Conservation (phyloP, 1,140 invertebrate species). For the Mycetomoellerius zeteki region DNA sequence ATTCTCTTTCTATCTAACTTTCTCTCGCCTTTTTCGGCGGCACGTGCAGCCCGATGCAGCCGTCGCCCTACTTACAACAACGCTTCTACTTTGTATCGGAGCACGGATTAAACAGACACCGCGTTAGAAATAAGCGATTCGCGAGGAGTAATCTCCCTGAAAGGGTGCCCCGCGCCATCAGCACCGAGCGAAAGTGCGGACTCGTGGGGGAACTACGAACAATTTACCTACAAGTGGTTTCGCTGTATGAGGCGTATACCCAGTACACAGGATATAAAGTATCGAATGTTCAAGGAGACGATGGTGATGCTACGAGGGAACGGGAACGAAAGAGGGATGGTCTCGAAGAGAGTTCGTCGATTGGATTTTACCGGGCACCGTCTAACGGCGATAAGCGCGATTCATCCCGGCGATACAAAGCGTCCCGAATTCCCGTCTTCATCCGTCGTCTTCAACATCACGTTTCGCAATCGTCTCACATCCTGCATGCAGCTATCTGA, state of each 20-base stretch:
- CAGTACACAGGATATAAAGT: slow-evolving; percentile 38
- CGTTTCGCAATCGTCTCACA: background rate
- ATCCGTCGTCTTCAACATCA: background rate
- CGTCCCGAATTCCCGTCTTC: slow-evolving; percentile 5
- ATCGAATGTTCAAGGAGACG: slow-evolving; percentile 40
- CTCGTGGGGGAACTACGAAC: slow-evolving; percentile 44
- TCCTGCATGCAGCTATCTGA: background rate
- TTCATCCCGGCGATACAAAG: background rate
- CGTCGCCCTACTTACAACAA: slow-evolving; percentile 63
- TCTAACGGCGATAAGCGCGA: slow-evolving; percentile 32
- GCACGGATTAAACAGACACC: slow-evolving; percentile 61
- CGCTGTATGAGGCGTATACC: slow-evolving; percentile 37
- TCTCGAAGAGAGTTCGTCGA: background rate
- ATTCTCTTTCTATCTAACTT: slow-evolving; percentile 23
- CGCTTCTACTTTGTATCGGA: slow-evolving; percentile 61
- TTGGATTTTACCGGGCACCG: slow-evolving; percentile 12
- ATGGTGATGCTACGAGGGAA: slow-evolving; percentile 18
- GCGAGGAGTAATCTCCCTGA: slow-evolving; percentile 47
- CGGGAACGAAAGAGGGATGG: slow-evolving; percentile 9
- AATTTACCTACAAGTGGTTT: slow-evolving; percentile 61
- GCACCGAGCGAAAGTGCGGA: slow-evolving; percentile 22
- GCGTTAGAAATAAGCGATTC: slow-evolving; percentile 59
- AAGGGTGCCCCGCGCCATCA: slow-evolving; percentile 38
- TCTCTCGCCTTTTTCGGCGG: slow-evolving; percentile 19
- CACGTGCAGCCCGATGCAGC: slow-evolving; percentile 55